A percentile compares a stretch with the other conserved stretches of the same genome.
Conservation (phyloP, 2,113 vertebrate genomes). For the Tetrax tetrax region DNA sequence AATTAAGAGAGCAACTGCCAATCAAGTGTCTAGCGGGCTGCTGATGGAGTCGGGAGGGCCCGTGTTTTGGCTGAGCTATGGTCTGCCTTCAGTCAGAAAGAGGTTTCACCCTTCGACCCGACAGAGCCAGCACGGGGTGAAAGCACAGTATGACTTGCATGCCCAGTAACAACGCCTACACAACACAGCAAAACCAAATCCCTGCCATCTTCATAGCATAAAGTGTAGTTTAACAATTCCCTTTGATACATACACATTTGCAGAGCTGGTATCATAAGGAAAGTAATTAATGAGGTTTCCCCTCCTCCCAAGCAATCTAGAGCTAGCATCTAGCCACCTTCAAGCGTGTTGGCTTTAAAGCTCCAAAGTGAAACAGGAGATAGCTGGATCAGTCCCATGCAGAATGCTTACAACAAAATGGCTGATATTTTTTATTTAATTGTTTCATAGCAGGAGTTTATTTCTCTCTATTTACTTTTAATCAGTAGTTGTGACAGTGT, state of each 20-base stretch:
- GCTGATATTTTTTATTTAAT: background rate
- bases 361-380: background rate
- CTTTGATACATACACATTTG: background rate
- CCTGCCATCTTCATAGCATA: rapidly evolving
- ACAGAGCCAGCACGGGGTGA: background rate
- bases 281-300: background rate
- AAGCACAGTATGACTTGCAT: rapidly evolving
- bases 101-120: background rate
- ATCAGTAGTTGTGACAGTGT: background rate
- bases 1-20: background rate
- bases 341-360: background rate
- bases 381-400: background rate
- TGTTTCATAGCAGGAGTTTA: background rate
- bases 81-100: background rate
- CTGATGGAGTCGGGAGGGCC: background rate
- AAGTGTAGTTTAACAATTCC: background rate
- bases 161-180: background rate
- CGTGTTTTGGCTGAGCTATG: background rate
- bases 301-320: background rate
- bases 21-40: background rate
- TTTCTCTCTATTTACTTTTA: background rate
- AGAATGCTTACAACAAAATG: background rate
- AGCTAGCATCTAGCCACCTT: background rate
- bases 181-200: background rate
- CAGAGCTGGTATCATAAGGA: background rate